These are phyloP conservation scores for Corynorhinus townsendii DNA, from an alignment of 2,113 vertebrate species.

Conservation along the genomic window DNA sequence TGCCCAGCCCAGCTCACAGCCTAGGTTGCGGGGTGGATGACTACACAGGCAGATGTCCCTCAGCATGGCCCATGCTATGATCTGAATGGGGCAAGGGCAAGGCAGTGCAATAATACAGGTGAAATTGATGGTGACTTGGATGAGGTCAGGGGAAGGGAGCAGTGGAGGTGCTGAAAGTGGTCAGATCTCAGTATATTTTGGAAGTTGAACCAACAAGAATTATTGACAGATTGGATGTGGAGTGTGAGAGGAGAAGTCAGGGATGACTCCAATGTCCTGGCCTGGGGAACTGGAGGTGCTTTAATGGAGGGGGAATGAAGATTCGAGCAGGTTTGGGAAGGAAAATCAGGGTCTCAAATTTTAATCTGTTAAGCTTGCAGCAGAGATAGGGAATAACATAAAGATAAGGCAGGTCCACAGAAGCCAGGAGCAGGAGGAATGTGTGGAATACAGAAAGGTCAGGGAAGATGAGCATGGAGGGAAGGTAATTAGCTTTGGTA, in stretches of 20 bases:
- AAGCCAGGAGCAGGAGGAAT: not conserved
- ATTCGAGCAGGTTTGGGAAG: no score
- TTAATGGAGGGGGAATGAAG: not conserved
- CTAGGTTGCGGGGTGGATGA: not conserved
- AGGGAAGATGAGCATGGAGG: not conserved
- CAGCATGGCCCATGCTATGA: fast-evolving
- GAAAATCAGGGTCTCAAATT: not conserved
- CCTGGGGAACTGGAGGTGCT: not conserved
- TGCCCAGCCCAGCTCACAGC: not conserved
- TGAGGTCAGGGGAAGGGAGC: fast-evolving
- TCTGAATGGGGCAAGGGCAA: not conserved
- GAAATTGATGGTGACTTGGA: not conserved
- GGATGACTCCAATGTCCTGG: not conserved
- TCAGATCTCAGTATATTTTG: not conserved
- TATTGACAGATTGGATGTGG: not conserved
- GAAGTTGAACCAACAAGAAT: not conserved
- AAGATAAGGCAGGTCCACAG: not conserved
- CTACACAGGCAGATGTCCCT: no score
- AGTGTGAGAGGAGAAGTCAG: not conserved
- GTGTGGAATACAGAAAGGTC: not conserved
- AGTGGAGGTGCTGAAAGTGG: not conserved
- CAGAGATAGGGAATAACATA: not conserved
- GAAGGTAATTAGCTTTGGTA: not conserved
- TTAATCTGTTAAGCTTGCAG: not conserved
- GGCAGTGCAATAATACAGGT: not conserved